Conservation (phyloP, 1,140 invertebrate species). For the Drosophila arizonae region DNA sequence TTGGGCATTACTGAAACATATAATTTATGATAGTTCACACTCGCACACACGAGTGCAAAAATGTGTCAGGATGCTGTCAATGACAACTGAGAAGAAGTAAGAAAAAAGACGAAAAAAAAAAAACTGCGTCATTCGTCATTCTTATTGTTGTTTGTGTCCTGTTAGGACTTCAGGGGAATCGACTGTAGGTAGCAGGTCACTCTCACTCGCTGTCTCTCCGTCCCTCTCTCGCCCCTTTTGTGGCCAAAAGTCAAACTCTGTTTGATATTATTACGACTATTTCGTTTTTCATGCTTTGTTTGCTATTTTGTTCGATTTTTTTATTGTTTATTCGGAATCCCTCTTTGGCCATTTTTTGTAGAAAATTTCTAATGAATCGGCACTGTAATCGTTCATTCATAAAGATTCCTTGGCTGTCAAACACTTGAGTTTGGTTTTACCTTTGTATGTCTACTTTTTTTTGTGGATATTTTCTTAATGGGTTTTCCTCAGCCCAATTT, state of each 20-base stretch:
- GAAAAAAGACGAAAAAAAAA: constrained; percentile 13
- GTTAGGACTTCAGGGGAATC: constrained; percentile 52
- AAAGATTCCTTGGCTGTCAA: constrained; percentile 49
- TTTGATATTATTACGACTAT: constrained; percentile 70
- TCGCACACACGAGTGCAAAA: constrained; percentile 48
- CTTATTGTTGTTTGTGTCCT: constrained; percentile 50
- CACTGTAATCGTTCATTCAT: constrained; percentile 71
- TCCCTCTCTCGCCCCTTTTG: neutral
- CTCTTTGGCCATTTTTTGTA: constrained; percentile 26
- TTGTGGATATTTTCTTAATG: constrained; percentile 58
- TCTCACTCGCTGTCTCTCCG: neutral
- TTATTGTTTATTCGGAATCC: constrained; percentile 32
- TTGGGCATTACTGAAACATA: constrained; percentile 70
- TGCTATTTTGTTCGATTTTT: constrained; percentile 25
- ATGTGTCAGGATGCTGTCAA: constrained; percentile 51
- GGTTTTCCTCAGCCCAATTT: constrained; percentile 16
- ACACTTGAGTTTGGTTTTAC: constrained; percentile 45
- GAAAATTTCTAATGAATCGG: constrained; percentile 73
- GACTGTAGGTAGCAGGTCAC: constrained; percentile 27
- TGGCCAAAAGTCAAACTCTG: constrained; percentile 61
- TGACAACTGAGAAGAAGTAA: constrained; percentile 51
- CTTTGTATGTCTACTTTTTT: constrained; percentile 15
- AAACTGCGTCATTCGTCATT: constrained; percentile 74
- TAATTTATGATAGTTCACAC: constrained; percentile 65
- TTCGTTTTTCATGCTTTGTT: constrained; percentile 31